Conservation (phyloP, 1,140 invertebrate species). For the Paraescarpia echinospica region DNA sequence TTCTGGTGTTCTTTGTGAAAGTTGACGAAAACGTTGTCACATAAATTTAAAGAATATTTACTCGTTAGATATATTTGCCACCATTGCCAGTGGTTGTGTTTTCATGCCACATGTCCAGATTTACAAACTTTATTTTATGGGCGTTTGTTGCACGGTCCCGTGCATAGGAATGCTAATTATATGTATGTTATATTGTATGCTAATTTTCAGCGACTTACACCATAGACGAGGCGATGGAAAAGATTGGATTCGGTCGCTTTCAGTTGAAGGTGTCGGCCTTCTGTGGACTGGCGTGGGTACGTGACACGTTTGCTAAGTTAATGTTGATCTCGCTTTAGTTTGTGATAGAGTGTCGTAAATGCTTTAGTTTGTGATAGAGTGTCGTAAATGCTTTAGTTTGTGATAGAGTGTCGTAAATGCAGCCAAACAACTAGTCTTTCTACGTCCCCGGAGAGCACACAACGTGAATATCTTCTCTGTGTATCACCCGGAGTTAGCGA, state of each 20-base stretch:
- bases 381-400: background rate
- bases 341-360: background rate
- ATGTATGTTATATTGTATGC: too few species aligned
- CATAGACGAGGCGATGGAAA: constrained; percentile 91
- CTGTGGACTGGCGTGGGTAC: constrained; percentile 61
- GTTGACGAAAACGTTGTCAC: too few species aligned
- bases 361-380: background rate
- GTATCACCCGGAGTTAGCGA: background rate
- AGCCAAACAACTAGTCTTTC: background rate
- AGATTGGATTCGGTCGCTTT: constrained; percentile 92
- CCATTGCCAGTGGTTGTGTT: too few species aligned
- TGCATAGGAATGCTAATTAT: too few species aligned
- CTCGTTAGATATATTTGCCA: too few species aligned
- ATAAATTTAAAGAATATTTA: too few species aligned
- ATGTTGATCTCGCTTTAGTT: background rate
- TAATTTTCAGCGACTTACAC: constrained; percentile 76
- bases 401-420: background rate
- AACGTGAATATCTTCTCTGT: background rate
- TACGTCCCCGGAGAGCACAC: background rate
- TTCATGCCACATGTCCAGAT: too few species aligned
- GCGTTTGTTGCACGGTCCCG: too few species aligned
- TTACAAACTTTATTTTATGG: too few species aligned
- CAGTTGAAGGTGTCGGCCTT: constrained; percentile 75
- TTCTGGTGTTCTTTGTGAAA: too few species aligned
- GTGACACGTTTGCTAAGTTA: constrained; percentile 24